phyloP scores from a whole-genome alignment of 1,140 invertebrate genomes.

The Drosophila seguyi region DNA sequence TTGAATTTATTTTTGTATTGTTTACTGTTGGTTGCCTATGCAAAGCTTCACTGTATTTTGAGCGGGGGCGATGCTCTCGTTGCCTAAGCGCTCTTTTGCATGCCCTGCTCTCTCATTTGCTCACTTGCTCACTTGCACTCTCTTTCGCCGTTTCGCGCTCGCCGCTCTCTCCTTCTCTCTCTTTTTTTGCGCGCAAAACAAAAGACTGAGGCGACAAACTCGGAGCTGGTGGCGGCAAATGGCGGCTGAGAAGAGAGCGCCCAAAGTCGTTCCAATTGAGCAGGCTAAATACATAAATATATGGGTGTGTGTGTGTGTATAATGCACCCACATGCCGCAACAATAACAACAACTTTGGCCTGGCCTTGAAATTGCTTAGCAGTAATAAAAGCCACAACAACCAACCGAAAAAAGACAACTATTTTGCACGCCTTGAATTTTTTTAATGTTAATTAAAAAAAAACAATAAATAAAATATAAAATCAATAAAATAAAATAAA shows the following conservation, averaged over 20 bases:
- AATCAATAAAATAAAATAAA: background rate
- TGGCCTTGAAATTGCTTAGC: slow-evolving; percentile 53
- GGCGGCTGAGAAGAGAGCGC: slow-evolving; percentile 34
- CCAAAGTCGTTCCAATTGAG: slow-evolving; percentile 53
- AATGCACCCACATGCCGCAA: slow-evolving; percentile 51
- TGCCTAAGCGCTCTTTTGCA: slow-evolving; percentile 18
- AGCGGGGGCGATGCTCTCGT: slow-evolving; percentile 45
- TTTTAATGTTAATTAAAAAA: slow-evolving; percentile 7
- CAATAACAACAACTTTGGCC: slow-evolving; percentile 25
- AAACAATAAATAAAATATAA: background rate
- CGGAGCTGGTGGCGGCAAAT: slow-evolving; percentile 39
- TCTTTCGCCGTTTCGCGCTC: background rate
- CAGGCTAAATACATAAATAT: slow-evolving; percentile 5
- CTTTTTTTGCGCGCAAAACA: slow-evolving; percentile 28
- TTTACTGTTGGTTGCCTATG: background rate
- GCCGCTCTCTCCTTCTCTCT: background rate
- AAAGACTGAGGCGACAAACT: slow-evolving; percentile 79
- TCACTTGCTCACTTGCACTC: slow-evolving; percentile 4
- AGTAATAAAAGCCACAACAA: slow-evolving; percentile 22
- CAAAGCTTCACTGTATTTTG: slow-evolving; percentile 7
- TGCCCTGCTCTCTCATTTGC: slow-evolving; percentile 14
- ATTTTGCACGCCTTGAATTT: slow-evolving; percentile 40
- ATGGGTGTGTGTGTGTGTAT: background rate
- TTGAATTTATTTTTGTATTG: background rate
- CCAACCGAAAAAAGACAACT: background rate